Evolutionary conservation across 2,113 vertebrate genomes (phyloP).

Genomic region (Dermatemys mawii): DNA sequence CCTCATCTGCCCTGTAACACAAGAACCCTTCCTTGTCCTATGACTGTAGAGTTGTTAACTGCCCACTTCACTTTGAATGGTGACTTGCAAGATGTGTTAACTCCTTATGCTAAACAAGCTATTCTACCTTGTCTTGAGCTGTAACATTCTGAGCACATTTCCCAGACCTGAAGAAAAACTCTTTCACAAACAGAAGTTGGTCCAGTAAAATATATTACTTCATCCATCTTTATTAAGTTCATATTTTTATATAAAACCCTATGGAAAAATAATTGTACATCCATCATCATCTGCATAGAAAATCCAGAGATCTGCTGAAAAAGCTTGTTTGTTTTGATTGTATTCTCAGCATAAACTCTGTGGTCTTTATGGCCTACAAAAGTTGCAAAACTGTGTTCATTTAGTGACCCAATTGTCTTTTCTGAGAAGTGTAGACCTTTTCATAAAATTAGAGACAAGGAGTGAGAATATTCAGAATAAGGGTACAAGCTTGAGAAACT

Average conservation of each 20-base stretch:
- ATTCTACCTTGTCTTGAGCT: background rate
- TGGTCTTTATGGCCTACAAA: background rate
- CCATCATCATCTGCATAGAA: background rate
- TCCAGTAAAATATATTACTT: background rate
- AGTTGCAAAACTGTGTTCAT: background rate
- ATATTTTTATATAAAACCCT: background rate
- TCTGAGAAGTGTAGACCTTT: background rate
- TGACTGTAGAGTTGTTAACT: background rate
- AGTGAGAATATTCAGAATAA: background rate
- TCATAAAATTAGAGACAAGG: background rate
- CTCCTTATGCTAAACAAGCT: background rate
- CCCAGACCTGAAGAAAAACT: background rate
- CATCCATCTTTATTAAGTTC: background rate
- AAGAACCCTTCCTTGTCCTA: background rate
- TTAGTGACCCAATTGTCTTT: background rate
- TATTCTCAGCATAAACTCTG: background rate
- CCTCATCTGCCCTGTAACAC: no score
- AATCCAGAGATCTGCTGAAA: background rate
- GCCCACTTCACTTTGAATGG: background rate
- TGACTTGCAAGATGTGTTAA: background rate
- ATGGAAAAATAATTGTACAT: background rate
- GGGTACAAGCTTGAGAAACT: background rate
- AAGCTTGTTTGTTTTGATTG: background rate
- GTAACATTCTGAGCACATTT: background rate
- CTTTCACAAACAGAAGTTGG: background rate